These are phyloP conservation scores for Ichneumoninae sp. DNA, from an alignment of 2,888 invertebrate genomes.

Conservation along the genomic window DNA sequence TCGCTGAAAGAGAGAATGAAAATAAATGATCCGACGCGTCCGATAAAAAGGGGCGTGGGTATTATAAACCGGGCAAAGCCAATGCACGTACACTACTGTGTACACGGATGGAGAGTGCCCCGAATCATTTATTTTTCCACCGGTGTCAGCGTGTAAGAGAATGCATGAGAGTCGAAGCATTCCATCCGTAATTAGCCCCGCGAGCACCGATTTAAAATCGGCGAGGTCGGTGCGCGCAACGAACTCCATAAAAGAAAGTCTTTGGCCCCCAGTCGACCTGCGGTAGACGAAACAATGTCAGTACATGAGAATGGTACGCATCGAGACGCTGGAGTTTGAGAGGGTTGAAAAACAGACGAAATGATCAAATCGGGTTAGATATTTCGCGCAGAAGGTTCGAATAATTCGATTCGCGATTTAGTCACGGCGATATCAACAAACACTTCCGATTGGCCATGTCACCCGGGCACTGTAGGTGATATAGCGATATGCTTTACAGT, in stretches of 20 bases:
- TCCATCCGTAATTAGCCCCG: conserved; percentile 59
- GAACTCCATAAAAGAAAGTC: conserved; percentile 7
- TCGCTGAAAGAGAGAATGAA: conserved; percentile 42
- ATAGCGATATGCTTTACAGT: not conserved
- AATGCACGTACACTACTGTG: not conserved
- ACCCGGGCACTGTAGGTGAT: too few species aligned
- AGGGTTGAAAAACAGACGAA: not conserved
- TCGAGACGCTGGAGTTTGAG: not conserved
- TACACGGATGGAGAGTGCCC: conserved; percentile 1
- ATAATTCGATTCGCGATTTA: too few species aligned
- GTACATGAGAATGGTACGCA: conserved; percentile 28
- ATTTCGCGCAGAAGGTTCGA: not conserved
- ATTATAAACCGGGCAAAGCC: conserved; percentile 17
- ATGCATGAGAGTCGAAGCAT: conserved; percentile 31
- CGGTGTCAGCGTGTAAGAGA: conserved; percentile 27
- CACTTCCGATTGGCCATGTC: too few species aligned
- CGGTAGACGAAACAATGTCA: conserved; percentile 38
- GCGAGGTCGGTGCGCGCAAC: conserved; percentile 19
- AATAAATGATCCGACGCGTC: conserved; percentile 57
- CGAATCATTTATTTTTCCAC: conserved; percentile 53
- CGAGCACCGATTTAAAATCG: conserved; percentile 41
- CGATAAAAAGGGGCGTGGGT: conserved; percentile 50
- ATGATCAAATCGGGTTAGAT: not conserved
- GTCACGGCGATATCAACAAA: too few species aligned
- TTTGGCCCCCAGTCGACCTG: conserved; percentile 1